Evolutionary conservation across 2,888 invertebrate genomes (phyloP).

Genomic region (Helleia helle): DNA sequence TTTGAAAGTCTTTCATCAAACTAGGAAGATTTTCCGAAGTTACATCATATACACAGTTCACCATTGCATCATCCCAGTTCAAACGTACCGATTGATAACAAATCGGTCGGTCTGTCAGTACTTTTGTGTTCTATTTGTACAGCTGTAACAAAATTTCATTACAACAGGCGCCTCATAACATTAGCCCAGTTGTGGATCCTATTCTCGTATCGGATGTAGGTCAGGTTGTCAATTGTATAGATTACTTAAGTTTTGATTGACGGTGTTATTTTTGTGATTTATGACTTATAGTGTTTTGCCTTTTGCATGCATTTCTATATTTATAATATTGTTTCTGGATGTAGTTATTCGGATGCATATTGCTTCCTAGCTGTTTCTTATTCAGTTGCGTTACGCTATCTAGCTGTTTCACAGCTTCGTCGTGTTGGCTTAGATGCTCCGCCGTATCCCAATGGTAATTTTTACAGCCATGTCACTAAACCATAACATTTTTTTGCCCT

Average conservation of each 20-base stretch:
- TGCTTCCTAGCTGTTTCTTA: too few species aligned
- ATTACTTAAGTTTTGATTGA: constrained; percentile 1
- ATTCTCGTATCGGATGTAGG: constrained; percentile 25
- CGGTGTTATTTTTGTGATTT: constrained; percentile 1
- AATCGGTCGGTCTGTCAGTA: background rate
- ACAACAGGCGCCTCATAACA: constrained; percentile 14
- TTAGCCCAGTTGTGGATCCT: constrained; percentile 22
- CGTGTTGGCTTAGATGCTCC: too few species aligned
- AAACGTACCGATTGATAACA: constrained; percentile 6
- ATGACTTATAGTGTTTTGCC: constrained; percentile 2
- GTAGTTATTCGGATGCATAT: too few species aligned
- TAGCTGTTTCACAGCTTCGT: too few species aligned
- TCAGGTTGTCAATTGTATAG: constrained; percentile 23
- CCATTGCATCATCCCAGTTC: background rate
- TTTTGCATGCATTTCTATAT: background rate
- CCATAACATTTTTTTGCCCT: too few species aligned
- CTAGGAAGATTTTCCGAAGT: too few species aligned
- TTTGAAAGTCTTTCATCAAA: too few species aligned
- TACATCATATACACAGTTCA: too few species aligned
- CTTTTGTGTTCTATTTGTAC: constrained; percentile 4
- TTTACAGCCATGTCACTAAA: too few species aligned
- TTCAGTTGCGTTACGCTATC: too few species aligned
- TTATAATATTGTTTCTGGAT: too few species aligned
- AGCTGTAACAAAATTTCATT: constrained; percentile 3
- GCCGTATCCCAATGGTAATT: too few species aligned